Evolutionary conservation across 2,797 vertebrate genomes (phyloP).

Genomic region (Prunella strophiata): DNA sequence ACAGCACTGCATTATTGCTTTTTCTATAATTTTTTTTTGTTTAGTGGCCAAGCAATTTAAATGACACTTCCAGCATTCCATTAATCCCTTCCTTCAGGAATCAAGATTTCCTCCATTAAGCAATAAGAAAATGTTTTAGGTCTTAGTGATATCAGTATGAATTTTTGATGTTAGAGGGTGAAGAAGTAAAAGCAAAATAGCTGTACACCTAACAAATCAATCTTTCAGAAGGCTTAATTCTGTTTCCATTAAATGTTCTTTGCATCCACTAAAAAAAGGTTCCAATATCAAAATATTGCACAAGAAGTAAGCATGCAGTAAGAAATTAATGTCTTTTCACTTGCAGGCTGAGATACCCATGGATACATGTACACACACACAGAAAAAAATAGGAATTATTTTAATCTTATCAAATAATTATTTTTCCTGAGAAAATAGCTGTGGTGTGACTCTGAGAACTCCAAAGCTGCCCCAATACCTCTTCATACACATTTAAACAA

Average conservation of each 20-base stretch:
- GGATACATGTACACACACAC: neutral
- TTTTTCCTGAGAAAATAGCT: neutral
- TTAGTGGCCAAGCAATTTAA: slow-evolving; percentile 35
- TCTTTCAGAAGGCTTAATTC: slow-evolving; percentile 27
- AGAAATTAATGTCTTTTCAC: neutral
- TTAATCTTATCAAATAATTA: neutral
- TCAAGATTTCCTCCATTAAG: slow-evolving; percentile 39
- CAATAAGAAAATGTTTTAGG: slow-evolving; percentile 16
- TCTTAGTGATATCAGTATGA: slow-evolving; percentile 10
- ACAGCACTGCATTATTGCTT: neutral
- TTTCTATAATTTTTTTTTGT: neutral
- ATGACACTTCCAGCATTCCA: slow-evolving; percentile 53
- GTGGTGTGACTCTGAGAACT: neutral
- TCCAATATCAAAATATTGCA: slow-evolving; percentile 1
- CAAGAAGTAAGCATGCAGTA: neutral
- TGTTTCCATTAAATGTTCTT: neutral
- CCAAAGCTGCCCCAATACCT: neutral
- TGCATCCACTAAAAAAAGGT: neutral
- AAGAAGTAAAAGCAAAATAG: slow-evolving; percentile 14
- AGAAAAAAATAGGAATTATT: neutral
- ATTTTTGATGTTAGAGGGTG: slow-evolving; percentile 39
- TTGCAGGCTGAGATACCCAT: neutral
- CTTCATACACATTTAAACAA: slow-evolving; percentile 19
- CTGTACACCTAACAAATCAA: slow-evolving; percentile 19
- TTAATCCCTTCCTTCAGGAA: slow-evolving; percentile 47